A percentile compares a stretch with the other conserved stretches of the same genome.
phyloP scores from a whole-genome alignment of 2,113 vertebrate genomes.

The Kobus ellipsiprymnus region DNA sequence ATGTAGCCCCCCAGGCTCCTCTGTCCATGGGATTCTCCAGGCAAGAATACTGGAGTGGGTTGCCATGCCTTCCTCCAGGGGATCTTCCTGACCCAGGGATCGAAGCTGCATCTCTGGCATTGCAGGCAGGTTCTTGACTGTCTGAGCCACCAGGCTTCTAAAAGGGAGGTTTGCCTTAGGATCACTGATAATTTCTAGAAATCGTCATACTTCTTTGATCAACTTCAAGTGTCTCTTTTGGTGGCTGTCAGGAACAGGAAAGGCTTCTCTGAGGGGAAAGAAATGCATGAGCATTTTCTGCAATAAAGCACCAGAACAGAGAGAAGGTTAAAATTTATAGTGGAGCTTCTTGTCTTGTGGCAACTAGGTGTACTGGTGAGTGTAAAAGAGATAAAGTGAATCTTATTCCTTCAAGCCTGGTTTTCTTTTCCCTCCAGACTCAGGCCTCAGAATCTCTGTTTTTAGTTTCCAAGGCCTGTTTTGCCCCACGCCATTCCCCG shows the following conservation, averaged over 20 bases:
- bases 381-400: neutral
- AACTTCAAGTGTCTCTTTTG: neutral
- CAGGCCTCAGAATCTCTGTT: neutral
- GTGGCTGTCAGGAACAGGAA: neutral
- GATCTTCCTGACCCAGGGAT: neutral
- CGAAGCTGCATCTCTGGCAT: fast-evolving
- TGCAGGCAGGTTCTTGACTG: neutral
- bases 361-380: neutral
- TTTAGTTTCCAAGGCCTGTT: neutral
- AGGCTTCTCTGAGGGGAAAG: neutral
- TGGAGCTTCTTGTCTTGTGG: neutral
- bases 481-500: fast-evolving
- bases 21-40: neutral
- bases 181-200: neutral
- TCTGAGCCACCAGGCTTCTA: neutral
- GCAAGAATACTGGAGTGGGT: neutral
- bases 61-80: neutral
- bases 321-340: neutral
- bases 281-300: neutral
- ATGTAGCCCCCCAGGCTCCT: neutral
- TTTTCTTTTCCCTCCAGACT: neutral
- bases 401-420: neutral
- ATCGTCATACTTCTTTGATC: neutral
- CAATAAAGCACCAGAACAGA: neutral
- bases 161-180: neutral